phyloP scores from a whole-genome alignment of 2,113 vertebrate species.

The Bufo bufo region DNA sequence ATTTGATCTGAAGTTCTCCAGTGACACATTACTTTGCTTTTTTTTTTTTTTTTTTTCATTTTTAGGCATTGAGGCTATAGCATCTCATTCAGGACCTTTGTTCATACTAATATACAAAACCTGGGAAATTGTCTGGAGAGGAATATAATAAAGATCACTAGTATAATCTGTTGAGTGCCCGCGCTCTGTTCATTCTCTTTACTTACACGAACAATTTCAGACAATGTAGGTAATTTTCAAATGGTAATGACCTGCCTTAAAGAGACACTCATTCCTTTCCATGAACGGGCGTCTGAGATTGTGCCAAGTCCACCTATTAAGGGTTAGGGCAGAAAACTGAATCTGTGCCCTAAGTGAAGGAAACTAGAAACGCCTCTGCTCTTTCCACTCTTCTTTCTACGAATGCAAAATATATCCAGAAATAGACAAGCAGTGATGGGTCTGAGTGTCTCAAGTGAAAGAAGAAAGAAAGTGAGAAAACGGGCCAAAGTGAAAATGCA shows the following conservation, averaged over 20 bases:
- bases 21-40: conserved; percentile 72
- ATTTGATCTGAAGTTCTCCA: conserved; percentile 75
- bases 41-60: conserved; percentile 66
- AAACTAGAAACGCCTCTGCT: no score
- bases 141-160: conserved; percentile 63
- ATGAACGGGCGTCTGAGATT: no score
- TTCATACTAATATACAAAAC: conserved; percentile 67
- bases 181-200: not conserved
- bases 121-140: conserved; percentile 67
- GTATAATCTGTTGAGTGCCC: not conserved
- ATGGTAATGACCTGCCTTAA: not conserved
- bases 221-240: not conserved
- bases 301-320: no score
- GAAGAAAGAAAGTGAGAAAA: no score
- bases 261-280: not conserved
- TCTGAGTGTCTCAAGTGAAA: no score
- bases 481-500: no score
- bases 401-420: no score
- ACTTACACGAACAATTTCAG: not conserved
- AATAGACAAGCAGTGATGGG: no score
- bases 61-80: conserved; percentile 71
- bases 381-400: no score
- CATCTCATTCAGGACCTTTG: conserved; percentile 64
- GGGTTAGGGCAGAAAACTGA: no score
- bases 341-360: no score